These are phyloP conservation scores for Drosophila sproati DNA, from an alignment of 1,140 invertebrate genomes.

Conservation along the genomic window DNA sequence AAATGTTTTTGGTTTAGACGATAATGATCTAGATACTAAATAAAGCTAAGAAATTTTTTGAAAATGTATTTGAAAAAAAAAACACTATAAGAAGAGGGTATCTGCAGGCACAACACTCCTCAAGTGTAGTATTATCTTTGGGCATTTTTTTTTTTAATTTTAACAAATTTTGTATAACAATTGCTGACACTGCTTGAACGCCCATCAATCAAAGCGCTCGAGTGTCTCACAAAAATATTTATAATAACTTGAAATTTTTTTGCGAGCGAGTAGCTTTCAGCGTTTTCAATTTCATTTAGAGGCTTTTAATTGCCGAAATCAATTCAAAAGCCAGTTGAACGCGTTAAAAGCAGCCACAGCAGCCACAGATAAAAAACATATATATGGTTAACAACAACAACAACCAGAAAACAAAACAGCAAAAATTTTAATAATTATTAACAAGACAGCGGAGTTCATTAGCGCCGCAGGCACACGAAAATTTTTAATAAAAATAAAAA, in stretches of 20 bases:
- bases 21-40: too few species aligned
- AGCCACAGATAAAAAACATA: slow-evolving; percentile 38
- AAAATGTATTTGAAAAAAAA: too few species aligned
- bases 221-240: slow-evolving; percentile 75
- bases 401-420: slow-evolving; percentile 29
- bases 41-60: too few species aligned
- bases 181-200: slow-evolving; percentile 58
- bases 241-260: slow-evolving; percentile 74
- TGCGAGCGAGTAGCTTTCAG: slow-evolving; percentile 59
- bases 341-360: slow-evolving; percentile 76
- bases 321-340: slow-evolving; percentile 80
- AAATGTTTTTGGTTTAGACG: too few species aligned
- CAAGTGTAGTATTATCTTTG: not conserved
- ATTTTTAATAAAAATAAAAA: slow-evolving; percentile 38
- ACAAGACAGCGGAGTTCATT: slow-evolving; percentile 78
- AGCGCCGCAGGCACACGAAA: slow-evolving; percentile 59
- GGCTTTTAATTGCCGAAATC: slow-evolving; percentile 79
- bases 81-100: too few species aligned
- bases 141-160: slow-evolving; percentile 6
- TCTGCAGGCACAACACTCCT: too few species aligned
- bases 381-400: not conserved
- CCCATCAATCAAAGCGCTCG: slow-evolving; percentile 70
- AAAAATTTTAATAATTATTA: slow-evolving; percentile 78
- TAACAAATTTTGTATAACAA: slow-evolving; percentile 45
- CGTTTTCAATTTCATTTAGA: slow-evolving; percentile 80